These are phyloP conservation scores for Rhynchotus rufescens DNA, from an alignment of 2,797 vertebrate species.

Conservation along the genomic window DNA sequence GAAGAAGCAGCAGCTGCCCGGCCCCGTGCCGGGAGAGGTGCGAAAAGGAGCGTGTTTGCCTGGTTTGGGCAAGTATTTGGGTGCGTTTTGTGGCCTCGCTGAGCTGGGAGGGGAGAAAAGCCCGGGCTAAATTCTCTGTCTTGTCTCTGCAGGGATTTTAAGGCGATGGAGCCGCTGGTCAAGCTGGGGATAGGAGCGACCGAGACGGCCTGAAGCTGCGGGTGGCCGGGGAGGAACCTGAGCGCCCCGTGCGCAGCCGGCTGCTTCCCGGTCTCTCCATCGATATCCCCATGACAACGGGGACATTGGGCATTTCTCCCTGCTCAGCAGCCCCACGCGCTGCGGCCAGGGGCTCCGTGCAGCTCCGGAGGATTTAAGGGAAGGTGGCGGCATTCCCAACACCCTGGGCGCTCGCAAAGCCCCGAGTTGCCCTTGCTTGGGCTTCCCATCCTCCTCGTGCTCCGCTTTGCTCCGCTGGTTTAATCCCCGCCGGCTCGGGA, in stretches of 20 bases:
- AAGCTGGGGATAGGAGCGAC: neutral
- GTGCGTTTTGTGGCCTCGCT: neutral
- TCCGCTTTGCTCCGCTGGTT: neutral
- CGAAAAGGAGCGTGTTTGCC: neutral
- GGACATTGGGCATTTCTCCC: too few relatives aligned
- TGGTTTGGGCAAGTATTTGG: neutral
- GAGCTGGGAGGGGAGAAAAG: neutral
- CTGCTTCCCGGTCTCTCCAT: too few relatives aligned
- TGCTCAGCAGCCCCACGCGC: too few relatives aligned
- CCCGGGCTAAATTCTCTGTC: neutral
- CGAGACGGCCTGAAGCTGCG: too few relatives aligned
- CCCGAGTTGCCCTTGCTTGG: neutral
- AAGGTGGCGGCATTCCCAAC: neutral
- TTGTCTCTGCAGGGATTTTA: neutral
- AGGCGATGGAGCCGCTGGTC: neutral
- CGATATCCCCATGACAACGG: too few relatives aligned
- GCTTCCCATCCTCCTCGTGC: neutral
- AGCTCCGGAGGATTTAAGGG: too few relatives aligned
- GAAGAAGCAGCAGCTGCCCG: too few relatives aligned
- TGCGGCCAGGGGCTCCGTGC: too few relatives aligned
- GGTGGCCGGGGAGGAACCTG: rapidly evolving
- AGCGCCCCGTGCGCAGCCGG: rapidly evolving
- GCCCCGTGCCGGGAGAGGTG: too few relatives aligned
- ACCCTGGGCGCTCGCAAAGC: neutral
- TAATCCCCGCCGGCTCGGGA: neutral